Evolutionary conservation across 2,113 vertebrate species (phyloP).

Genomic region (Myotis davidii): DNA sequence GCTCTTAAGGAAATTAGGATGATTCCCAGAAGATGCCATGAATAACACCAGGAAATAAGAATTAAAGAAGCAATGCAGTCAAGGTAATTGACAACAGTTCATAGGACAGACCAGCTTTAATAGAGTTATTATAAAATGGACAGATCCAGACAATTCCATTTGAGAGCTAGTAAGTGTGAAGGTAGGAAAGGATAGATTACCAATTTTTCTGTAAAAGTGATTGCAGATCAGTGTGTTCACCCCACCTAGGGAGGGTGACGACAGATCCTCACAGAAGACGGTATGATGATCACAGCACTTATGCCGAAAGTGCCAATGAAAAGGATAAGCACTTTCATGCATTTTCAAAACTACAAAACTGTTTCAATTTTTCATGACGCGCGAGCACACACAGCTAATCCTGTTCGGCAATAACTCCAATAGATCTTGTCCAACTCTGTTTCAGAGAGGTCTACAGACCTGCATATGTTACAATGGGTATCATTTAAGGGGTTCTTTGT

Average conservation of each 20-base stretch:
- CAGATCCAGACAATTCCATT: not conserved
- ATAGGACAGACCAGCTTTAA: not conserved
- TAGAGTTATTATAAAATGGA: not conserved
- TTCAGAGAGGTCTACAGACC: not conserved
- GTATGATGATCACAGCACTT: rapidly evolving
- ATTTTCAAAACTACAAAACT: not conserved
- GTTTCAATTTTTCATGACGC: not conserved
- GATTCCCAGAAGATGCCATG: not conserved
- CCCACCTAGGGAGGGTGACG: rapidly evolving
- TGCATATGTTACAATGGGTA: not conserved
- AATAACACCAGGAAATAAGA: not conserved
- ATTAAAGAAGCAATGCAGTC: not conserved
- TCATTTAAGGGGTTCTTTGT: not conserved
- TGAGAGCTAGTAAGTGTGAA: not conserved
- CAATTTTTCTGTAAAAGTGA: not conserved
- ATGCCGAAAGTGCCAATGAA: not conserved
- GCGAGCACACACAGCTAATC: not conserved
- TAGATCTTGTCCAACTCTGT: not conserved
- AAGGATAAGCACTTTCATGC: not conserved
- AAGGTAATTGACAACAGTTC: not conserved
- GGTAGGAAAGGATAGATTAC: not conserved
- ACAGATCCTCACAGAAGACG: not conserved
- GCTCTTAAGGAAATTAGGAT: not conserved
- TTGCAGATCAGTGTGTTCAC: not conserved
- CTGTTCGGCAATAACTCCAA: not conserved